A percentile compares a stretch with the other conserved stretches of the same genome.
Conservation (phyloP, 2,113 vertebrate species). For the Oreochromis aureus region DNA sequence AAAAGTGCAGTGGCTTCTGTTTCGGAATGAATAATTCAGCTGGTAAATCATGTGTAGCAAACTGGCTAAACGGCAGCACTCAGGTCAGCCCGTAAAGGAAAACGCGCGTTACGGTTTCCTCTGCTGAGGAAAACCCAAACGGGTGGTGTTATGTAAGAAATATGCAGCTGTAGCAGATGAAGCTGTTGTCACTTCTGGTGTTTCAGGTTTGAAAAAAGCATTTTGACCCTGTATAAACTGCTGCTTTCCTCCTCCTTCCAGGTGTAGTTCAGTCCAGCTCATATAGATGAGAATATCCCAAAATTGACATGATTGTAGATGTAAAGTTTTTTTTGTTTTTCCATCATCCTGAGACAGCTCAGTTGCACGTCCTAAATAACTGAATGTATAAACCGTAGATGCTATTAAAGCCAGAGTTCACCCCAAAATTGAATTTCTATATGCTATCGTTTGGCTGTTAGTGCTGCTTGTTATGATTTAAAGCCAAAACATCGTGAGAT, state of each 20-base stretch:
- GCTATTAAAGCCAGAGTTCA: neutral
- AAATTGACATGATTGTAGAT: neutral
- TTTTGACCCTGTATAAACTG: conserved; percentile 34
- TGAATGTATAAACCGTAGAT: conserved; percentile 62
- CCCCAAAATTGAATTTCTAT: neutral
- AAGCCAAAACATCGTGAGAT: neutral
- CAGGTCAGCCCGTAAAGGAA: neutral
- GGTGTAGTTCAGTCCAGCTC: neutral
- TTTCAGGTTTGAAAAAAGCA: neutral
- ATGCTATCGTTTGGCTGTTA: neutral
- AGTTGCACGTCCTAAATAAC: neutral
- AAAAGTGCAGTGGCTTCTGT: neutral
- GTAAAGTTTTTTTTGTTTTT: neutral
- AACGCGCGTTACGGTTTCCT: neutral
- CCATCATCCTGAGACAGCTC: neutral
- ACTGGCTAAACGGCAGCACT: neutral
- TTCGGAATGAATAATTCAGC: neutral
- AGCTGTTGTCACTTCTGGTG: neutral
- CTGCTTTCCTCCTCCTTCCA: conserved; percentile 25
- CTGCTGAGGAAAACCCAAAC: neutral
- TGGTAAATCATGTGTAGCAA: conserved; percentile 18
- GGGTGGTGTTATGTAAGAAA: neutral
- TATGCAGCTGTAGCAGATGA: neutral
- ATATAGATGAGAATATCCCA: neutral
- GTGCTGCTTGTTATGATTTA: rapidly evolving